phyloP scores from a whole-genome alignment of 2,888 invertebrate species.

The Bugulina stolonifera region DNA sequence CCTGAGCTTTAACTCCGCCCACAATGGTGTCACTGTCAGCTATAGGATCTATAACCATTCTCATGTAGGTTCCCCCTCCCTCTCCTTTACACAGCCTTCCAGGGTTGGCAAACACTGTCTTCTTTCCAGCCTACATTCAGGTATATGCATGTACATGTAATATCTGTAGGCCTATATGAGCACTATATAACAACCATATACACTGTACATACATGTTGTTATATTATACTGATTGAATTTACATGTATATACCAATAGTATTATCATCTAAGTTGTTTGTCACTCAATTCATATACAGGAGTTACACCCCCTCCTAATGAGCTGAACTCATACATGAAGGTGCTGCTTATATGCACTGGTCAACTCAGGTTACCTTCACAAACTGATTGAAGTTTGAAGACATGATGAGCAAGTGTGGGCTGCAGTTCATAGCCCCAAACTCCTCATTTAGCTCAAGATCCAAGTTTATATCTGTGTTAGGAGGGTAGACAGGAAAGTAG shows the following conservation, averaged over 20 bases:
- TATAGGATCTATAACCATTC: conserved; percentile 40
- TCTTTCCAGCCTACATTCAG: not conserved
- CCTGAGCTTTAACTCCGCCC: not conserved
- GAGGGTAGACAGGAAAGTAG: conserved; percentile 76
- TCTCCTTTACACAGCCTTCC: conserved; percentile 71
- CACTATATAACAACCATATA: no score
- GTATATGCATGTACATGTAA: no score
- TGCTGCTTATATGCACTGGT: no score
- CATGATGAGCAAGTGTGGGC: conserved; percentile 75
- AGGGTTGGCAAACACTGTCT: conserved; percentile 64
- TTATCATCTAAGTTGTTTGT: no score
- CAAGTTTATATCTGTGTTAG: conserved; percentile 62
- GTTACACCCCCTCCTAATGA: no score
- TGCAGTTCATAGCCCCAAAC: conserved; percentile 65
- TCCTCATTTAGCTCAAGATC: conserved; percentile 69
- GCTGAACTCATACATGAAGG: no score
- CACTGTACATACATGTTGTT: no score
- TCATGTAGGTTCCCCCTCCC: conserved; percentile 71
- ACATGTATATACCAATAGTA: no score
- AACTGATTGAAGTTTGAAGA: conserved; percentile 81
- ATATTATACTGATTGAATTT: no score
- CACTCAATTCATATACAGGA: no score
- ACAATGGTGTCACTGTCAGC: not conserved
- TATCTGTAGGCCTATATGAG: no score
- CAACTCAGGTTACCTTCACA: conserved; percentile 71